Evolutionary conservation across 2,888 invertebrate genomes (phyloP), one percentile per base, ranked within the genome.

Genomic region (Abrostola tripartita): DNA sequence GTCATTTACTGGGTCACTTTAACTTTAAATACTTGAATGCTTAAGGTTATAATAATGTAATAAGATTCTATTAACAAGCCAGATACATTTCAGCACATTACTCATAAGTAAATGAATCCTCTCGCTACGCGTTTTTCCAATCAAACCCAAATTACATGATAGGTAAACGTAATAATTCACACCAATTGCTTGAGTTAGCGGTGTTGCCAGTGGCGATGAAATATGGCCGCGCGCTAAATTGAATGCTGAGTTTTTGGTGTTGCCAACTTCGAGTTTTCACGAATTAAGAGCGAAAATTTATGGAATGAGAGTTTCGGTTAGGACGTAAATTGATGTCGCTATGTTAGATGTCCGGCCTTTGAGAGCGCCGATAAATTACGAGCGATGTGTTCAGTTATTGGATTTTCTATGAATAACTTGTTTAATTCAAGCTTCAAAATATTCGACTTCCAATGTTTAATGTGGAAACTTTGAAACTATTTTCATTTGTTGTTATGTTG

Each of bases 171-270:
- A 74, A 79, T 78, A 73, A 79, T 79, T 79, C 65, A 77, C 65
- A 77, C 40, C 65, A 65, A 71, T 69, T 65, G 41, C 53, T 50
- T 53, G 74, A 66, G 67, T 67, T 65, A 77, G 44, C 65, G 63
- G 68, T 79, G 76, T 78, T 76, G 76, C 79, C 71, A 69, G 68
- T 58, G 80, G 75, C 77, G 52, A 55, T 71, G 61, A 78, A 78
- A 79, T 79, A 81, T 71, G 54, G 65, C 68, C 49, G 55, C 63
- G 56, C 65, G 59, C 49, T 65, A 78, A 81, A 81, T 81, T 81
- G 79, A 81, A 78, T 68, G 79, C 75, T 71, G 79, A 78, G 66
- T 77, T 74, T 73, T 79, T 57, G 71, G 78, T 78, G 76, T 68
- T 78, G 62, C 67, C 57, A 71, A 73, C 68, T 73, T 68, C 68